phyloP scores from a whole-genome alignment of 2,888 invertebrate genomes.

The Resseliella maxima region DNA sequence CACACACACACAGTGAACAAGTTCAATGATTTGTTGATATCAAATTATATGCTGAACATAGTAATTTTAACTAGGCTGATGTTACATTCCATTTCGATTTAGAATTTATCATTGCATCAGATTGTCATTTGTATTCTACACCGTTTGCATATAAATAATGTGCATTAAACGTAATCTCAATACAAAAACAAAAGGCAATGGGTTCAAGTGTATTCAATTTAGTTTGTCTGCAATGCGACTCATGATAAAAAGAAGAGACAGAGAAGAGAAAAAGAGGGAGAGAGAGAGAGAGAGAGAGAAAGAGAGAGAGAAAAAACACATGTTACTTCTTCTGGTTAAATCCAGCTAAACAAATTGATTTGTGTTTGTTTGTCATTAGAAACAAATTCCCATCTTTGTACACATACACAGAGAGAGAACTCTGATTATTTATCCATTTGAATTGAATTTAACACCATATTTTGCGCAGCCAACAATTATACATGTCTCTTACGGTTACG shows the following conservation, averaged over 20 bases:
- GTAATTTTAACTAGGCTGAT: not conserved
- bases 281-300: not conserved
- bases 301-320: not conserved
- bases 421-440: not conserved
- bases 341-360: constrained; percentile 8
- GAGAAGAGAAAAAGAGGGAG: too few relatives aligned
- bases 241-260: too few relatives aligned
- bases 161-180: too few relatives aligned
- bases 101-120: too few relatives aligned
- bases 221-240: too few relatives aligned
- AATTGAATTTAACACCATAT: not conserved
- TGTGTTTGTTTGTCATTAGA: not conserved
- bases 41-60: not conserved
- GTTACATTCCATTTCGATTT: too few relatives aligned
- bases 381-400: constrained; percentile 1
- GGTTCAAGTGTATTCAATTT: too few relatives aligned
- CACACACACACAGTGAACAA: not conserved
- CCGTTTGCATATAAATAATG: too few relatives aligned
- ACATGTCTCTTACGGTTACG: too few relatives aligned
- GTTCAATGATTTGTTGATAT: not conserved
- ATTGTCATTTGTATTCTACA: too few relatives aligned
- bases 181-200: too few relatives aligned
- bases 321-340: not conserved
- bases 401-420: too few relatives aligned
- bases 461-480: not conserved